These are phyloP conservation scores for Hippopotamyrus pictus DNA, from an alignment of 2,797 vertebrate species.

Conservation along the genomic window DNA sequence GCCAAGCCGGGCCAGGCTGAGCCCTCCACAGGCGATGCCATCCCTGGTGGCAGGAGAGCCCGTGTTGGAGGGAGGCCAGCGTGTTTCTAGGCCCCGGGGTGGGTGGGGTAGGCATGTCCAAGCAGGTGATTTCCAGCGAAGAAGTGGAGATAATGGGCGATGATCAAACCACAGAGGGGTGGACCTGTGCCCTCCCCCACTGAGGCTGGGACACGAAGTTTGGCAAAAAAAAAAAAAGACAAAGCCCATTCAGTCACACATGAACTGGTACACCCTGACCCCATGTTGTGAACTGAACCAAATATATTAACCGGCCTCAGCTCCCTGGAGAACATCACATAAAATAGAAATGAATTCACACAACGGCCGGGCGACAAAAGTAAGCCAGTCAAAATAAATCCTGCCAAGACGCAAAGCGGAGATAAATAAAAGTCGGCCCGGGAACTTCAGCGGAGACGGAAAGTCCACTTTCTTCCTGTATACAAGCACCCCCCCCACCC, in stretches of 20 bases:
- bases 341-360: neutral
- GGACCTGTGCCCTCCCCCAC: neutral
- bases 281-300: neutral
- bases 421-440: neutral
- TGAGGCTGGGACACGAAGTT: neutral
- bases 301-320: neutral
- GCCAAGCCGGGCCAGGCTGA: neutral
- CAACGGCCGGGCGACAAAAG: neutral
- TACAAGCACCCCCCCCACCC: neutral
- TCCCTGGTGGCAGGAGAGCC: neutral
- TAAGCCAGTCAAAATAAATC: neutral
- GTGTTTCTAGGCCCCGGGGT: neutral
- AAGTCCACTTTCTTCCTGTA: neutral
- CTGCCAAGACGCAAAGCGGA: neutral
- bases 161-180: neutral
- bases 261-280: neutral
- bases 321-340: neutral
- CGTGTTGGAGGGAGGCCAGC: neutral
- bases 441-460: neutral
- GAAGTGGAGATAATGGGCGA: neutral
- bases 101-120: neutral
- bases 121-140: neutral
- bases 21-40: neutral
- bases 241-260: neutral
- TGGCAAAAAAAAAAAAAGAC: neutral